Base-by-base conservation (phyloP, 2,888 invertebrate species). In the Germaria angustata region DNA sequence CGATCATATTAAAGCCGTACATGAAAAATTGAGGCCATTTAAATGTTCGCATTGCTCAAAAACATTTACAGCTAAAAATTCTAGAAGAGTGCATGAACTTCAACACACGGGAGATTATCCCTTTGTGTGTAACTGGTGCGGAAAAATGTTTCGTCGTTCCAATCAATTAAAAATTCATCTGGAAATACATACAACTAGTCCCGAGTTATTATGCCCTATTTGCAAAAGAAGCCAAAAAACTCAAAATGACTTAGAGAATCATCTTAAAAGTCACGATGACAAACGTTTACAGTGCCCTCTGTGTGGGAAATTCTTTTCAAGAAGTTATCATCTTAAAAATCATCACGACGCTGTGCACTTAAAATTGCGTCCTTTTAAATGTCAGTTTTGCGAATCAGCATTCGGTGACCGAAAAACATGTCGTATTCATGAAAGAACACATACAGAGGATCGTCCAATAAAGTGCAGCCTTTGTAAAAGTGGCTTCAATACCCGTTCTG, bases 291-390 rank as follows among this genome's bases (percentile, higher is more conserved):
- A 83, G 13, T 84, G 84, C 22, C 55, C 78, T 15, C 63, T 51
- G 8, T 84, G 84, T 39, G 83, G 83, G 0, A 75, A 80, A 63
- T 32, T 83, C 3, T 84, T 84, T 39, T 73, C 46, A 20, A 81
- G 72, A 39, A 32, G 20, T 17, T 49, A 36, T 8, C 72, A 83
- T 57, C 80, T 84, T 17, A 75, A 17, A 15, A 83, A 83, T 41
- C 84, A 84, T 69, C 46, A 81, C 15, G 75, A 84, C 20, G 68
- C 83, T n/a, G 80, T 84, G 7, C 84, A 84, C 72, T 66, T 81
- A 24, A 61, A 68, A 46, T 32, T 79, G 8, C 57, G 77, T 8
- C 80, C 80, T 34, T 83, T 75, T 39, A 80, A 69, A 9, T 84
- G 84, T 66, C 20, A 72, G 17, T 75, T 36, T 66, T 84, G 84